Evolutionary conservation across 2,888 invertebrate genomes (phyloP), one percentile per base, ranked within the genome.

Genomic region (Cepaea hortensis): DNA sequence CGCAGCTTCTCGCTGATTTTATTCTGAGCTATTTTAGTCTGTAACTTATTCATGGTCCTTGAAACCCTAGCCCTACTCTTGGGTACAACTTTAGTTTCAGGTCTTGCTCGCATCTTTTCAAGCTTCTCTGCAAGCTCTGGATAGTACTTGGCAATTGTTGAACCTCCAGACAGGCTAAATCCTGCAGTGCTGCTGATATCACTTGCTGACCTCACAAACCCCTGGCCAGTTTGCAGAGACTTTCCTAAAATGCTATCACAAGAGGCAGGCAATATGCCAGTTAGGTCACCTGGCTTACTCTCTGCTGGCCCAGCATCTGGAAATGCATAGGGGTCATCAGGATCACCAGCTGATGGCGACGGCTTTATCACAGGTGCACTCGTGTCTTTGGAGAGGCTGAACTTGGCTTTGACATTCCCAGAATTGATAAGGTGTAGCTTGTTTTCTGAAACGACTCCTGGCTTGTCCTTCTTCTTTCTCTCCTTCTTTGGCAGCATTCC

Each of bases 1-100:
- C 89, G 81, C 6, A 94, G 89, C 87, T 94, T 94, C 89, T 94
- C 94, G 88, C 94, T 93, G 50, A 94, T 93, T 90, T 93, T 94
- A 89, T 94, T 94, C 89, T 94, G 94, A 87, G 94, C 94, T 88
- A 95, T 94, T 91, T 94, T 94, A 68, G 93, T 94, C 89, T 94
- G 94, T 79, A 95, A 90, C 86, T 93, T 92, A 89, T 94, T 94
- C 93, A 94, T 93, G 65, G 94, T 94, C 83, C 94, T 91, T n/a
- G 94, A 94, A 88, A 92, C 93, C 80, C 85, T 76, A n/a, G 89
- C 82, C 35, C 89, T 80, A 55, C 87, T 87, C 76, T 90, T 89
- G 13, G 87, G 23, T 9, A 70, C 85, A 13, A 86, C 85, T 85
- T 89, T 89, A 35, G 91, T 87, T 75, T 92, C 93, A 48, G 90